Percentiles rank a stretch among this genome's conserved stretches.
Conservation (phyloP, 2,113 vertebrate genomes). For the Semnopithecus entellus region DNA sequence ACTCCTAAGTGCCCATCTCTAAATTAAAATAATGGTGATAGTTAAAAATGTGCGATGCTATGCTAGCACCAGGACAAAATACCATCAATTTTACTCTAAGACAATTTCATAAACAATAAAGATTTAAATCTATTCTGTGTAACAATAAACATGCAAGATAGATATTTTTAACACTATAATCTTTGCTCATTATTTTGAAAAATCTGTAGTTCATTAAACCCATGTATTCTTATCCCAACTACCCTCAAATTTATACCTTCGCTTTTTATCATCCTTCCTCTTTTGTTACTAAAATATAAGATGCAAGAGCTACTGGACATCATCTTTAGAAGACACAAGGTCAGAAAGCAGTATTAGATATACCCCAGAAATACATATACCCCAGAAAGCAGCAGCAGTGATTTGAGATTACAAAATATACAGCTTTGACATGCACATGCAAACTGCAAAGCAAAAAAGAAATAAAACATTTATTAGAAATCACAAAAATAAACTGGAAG, state of each 20-base stretch:
- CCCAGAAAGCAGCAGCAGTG: slow-evolving; percentile 9
- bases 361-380: background rate
- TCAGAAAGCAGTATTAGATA: background rate
- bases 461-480: background rate
- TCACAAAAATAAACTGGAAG: background rate
- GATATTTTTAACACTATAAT: slow-evolving; percentile 31
- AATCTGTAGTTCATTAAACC: background rate
- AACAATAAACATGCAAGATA: background rate
- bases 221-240: background rate
- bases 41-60: background rate
- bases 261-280: background rate
- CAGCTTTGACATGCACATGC: background rate
- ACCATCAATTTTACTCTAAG: slow-evolving; percentile 28
- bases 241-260: slow-evolving; percentile 15
- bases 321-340: background rate
- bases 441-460: background rate
- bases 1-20: slow-evolving; percentile 36
- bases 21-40: slow-evolving; percentile 32
- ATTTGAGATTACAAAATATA: background rate
- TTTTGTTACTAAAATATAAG: slow-evolving; percentile 41
- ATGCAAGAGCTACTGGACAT: background rate
- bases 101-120: slow-evolving; percentile 38
- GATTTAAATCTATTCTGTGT: slow-evolving; percentile 17
- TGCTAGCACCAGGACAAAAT: slow-evolving; percentile 9
- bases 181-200: background rate